Percentiles rank a stretch among this genome's conserved stretches.
These are phyloP conservation scores for Euphonia xanthogaster DNA, from an alignment of 2,797 vertebrate species.

Conservation along the genomic window DNA sequence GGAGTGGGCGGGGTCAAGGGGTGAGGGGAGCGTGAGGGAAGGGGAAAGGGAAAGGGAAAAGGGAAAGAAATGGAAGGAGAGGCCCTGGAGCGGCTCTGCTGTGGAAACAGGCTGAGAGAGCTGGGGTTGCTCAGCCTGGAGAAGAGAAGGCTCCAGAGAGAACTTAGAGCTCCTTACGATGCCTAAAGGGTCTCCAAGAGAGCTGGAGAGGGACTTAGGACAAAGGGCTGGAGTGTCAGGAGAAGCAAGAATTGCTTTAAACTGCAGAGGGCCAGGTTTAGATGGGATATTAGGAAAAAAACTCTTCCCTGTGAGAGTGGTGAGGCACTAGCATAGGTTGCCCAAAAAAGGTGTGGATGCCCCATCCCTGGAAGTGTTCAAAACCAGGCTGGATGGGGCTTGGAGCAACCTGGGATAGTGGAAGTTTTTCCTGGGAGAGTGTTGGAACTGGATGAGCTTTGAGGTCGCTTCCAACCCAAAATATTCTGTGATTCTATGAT, in stretches of 20 bases:
- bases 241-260: neutral
- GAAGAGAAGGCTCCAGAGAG: neutral
- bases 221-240: neutral
- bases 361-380: neutral
- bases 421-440: neutral
- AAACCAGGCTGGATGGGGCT: neutral
- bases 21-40: neutral
- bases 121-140: neutral
- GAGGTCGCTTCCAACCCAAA: neutral
- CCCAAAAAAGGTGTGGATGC: neutral
- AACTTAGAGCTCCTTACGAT: neutral
- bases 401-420: neutral
- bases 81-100: rapidly evolving
- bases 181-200: neutral
- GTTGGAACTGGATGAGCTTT: neutral
- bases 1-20: neutral
- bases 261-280: neutral
- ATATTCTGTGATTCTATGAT: neutral
- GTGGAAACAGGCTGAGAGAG: neutral
- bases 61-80: rapidly evolving
- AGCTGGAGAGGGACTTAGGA: neutral
- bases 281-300: neutral
- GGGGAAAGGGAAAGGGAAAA: too few relatives aligned
- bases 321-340: neutral
- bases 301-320: neutral